These are phyloP conservation scores for Julus scanicus DNA, from an alignment of 2,888 invertebrate species.

Conservation along the genomic window DNA sequence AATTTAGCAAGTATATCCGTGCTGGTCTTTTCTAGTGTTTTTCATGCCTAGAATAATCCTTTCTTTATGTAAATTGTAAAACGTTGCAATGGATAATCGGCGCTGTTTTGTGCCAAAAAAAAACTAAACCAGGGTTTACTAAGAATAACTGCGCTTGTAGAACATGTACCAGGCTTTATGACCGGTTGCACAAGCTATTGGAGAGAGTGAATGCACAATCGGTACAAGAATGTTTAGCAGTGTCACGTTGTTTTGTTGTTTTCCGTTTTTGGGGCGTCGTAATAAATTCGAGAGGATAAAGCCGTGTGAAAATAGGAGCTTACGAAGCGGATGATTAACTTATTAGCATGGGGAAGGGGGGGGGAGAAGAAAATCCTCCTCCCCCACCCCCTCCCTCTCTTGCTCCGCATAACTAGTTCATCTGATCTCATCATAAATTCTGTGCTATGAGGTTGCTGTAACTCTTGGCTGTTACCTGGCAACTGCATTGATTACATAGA, in stretches of 20 bases:
- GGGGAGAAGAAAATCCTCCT: not conserved
- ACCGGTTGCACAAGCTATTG: not conserved
- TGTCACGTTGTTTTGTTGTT: slow-evolving; percentile 32
- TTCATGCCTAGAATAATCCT: no score
- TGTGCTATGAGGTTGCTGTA: slow-evolving; percentile 18
- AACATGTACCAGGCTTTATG: not conserved
- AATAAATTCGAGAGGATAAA: not conserved
- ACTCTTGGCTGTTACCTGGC: slow-evolving; percentile 34
- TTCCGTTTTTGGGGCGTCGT: not conserved
- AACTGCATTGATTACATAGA: slow-evolving; percentile 44
- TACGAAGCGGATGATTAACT: slow-evolving; percentile 18
- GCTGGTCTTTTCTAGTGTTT: no score
- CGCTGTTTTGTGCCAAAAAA: not conserved
- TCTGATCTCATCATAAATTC: slow-evolving; percentile 43
- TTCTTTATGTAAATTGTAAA: not conserved
- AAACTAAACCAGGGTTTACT: not conserved
- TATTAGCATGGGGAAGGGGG: slow-evolving; percentile 23
- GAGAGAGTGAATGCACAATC: not conserved
- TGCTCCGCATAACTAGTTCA: slow-evolving; percentile 43
- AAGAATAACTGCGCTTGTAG: not conserved
- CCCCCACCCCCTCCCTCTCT: not conserved
- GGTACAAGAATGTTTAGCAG: not conserved
- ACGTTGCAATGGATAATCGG: not conserved
- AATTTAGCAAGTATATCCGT: no score
- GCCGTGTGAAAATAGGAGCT: not conserved